These are phyloP conservation scores for Leptoclinus maculatus DNA, from an alignment of 2,797 vertebrate species.

Conservation along the genomic window DNA sequence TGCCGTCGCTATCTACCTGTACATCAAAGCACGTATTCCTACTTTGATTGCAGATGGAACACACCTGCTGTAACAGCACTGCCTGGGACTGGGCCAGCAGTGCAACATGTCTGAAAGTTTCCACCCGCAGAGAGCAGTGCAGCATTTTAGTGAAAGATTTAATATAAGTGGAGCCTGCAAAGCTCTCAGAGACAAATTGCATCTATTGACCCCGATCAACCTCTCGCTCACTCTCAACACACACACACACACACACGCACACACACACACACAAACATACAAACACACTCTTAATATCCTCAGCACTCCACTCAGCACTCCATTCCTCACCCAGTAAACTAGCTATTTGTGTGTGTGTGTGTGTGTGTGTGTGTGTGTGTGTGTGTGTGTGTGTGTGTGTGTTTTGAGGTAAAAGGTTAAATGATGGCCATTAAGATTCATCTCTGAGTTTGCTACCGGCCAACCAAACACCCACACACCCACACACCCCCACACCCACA, in stretches of 20 bases:
- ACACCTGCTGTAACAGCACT: conserved; percentile 12
- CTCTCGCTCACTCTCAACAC: conserved; percentile 31
- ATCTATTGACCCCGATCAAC: conserved; percentile 66
- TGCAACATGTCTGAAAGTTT: not conserved
- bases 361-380: conserved; percentile 10
- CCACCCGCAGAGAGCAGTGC: not conserved
- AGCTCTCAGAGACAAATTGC: conserved; percentile 61
- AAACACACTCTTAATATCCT: conserved; percentile 54
- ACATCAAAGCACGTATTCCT: conserved; percentile 20
- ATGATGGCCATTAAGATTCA: conserved; percentile 75
- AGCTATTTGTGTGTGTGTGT: conserved; percentile 41
- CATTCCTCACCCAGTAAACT: conserved; percentile 60
- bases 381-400: conserved; percentile 2
- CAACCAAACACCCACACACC: conserved; percentile 40
- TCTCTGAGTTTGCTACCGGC: conserved; percentile 64
- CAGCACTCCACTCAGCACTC: conserved; percentile 42
- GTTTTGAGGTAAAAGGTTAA: conserved; percentile 70
- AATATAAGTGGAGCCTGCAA: conserved; percentile 43
- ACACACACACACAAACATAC: not conserved
- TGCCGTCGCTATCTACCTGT: not conserved
- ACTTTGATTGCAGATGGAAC: conserved; percentile 20
- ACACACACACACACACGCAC: not conserved
- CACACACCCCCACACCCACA: no score
- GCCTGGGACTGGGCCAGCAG: conserved; percentile 8
- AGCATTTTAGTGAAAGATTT: not conserved